Evolutionary conservation across 1,140 invertebrate genomes (phyloP), one percentile per base, ranked within the genome.

Genomic region (Pseudomyrmex flavicornis): DNA sequence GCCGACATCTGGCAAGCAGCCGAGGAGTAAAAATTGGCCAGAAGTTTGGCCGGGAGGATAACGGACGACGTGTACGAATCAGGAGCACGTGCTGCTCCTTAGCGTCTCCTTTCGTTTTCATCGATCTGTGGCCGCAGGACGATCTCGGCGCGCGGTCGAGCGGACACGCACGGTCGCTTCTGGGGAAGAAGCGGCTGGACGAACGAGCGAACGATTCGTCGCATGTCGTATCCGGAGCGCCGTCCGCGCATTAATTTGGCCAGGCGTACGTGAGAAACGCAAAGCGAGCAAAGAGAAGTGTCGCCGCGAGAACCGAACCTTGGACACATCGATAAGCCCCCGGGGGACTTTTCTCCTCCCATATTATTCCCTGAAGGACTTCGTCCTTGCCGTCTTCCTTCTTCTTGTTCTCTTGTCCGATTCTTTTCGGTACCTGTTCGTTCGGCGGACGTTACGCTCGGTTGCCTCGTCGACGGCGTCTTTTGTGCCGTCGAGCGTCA

Each of bases 401-500:
- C 66, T 62, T 17, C 17, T n/a, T 69, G 2, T 17, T 56, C 61
- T 12, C 52, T 15, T 48, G 35, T 66, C 84, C 22, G 44, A 87
- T 84, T 87, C 88, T 86, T 35, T 86, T 90, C 82, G 86, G 88
- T 76, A 82, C 84, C 79, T 84, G 85, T 89, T 87, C 83, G 65
- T 85, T 35, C 82, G 82, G 73, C 69, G 59, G 66, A 76, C 74
- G 83, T 88, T 62, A 88, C 89, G 85, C 84, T 89, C 87, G 84
- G 72, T 59, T 90, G 88, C 20, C 13, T 76, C 68, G 88, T 83
- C 88, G 88, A 90, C 85, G 87, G 89, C 88, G 66, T 88, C 90
- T 90, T 91, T 91, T 91, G 90, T 91, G 88, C 89, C 88, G 79
- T 91, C 85, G 82, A 72, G 85, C 74, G 83, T 91, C 90, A 89